These are phyloP conservation scores for Rhagophthalmus giganteus DNA, from an alignment of 2,888 invertebrate species.

Conservation along the genomic window DNA sequence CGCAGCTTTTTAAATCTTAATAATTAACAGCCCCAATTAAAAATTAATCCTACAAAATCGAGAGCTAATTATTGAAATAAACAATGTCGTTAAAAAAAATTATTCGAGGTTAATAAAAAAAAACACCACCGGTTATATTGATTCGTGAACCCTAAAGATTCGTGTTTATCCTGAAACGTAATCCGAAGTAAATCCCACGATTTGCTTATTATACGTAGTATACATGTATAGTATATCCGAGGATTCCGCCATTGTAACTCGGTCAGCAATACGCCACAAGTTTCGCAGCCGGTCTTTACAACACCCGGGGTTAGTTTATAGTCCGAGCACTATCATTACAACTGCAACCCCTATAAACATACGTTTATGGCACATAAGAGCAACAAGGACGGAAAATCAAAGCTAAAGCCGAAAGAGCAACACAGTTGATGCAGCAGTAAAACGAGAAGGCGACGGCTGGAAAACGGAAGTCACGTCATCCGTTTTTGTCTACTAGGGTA, in stretches of 20 bases:
- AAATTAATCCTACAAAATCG: too few relatives aligned
- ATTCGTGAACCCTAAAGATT: background rate
- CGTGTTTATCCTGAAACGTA: background rate
- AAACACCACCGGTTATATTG: background rate
- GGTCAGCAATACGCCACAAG: background rate
- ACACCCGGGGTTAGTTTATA: background rate
- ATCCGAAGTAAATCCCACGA: background rate
- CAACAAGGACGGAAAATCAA: background rate
- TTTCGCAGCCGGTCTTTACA: background rate
- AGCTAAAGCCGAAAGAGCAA: background rate
- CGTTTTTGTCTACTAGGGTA: too few relatives aligned
- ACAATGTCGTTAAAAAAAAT: background rate
- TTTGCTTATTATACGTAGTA: background rate
- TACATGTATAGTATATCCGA: background rate
- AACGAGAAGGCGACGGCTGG: background rate
- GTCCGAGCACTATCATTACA: background rate
- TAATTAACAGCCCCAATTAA: too few relatives aligned
- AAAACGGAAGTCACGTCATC: background rate
- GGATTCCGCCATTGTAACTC: background rate
- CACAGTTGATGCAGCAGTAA: background rate
- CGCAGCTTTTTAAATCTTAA: too few relatives aligned
- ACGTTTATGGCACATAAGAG: background rate
- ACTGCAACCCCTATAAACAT: background rate
- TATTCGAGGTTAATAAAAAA: background rate
- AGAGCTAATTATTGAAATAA: too few relatives aligned